A percentile compares a stretch with the other conserved stretches of the same genome.
Conservation (phyloP, 2,113 vertebrate species). For the Osmerus mordax region DNA sequence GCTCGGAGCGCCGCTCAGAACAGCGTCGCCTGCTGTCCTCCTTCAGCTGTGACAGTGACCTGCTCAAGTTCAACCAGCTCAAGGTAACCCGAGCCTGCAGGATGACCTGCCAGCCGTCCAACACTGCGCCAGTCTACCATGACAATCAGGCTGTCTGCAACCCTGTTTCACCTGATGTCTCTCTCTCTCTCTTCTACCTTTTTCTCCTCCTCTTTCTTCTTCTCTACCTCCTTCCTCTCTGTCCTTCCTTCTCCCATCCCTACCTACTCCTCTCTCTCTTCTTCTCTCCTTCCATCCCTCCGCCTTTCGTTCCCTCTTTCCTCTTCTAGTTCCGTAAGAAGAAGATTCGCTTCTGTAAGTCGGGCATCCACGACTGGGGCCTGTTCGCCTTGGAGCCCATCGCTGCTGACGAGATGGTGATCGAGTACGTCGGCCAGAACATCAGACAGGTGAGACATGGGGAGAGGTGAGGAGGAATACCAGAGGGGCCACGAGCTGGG, state of each 20-base stretch:
- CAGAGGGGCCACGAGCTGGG: not conserved
- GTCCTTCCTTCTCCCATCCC: too few species aligned
- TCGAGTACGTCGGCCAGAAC: constrained; percentile 97
- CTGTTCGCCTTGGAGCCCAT: constrained; percentile 98
- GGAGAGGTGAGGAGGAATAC: not conserved
- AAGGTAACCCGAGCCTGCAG: constrained; percentile 75
- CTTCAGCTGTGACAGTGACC: constrained; percentile 95
- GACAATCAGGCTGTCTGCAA: not conserved
- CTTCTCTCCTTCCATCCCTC: too few species aligned
- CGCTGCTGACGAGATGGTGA: constrained; percentile 98
- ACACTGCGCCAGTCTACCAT: not conserved
- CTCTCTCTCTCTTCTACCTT: too few species aligned
- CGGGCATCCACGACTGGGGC: constrained; percentile 98
- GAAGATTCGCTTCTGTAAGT: constrained; percentile 94
- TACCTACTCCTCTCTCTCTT: too few species aligned
- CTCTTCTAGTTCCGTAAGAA: constrained; percentile 92
- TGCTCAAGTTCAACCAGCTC: constrained; percentile 98
- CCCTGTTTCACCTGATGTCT: too few species aligned
- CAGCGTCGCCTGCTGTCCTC: constrained; percentile 91
- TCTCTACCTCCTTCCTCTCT: not conserved
- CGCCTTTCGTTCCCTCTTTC: too few species aligned
- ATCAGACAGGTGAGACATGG: constrained; percentile 87
- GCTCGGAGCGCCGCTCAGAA: constrained; percentile 92
- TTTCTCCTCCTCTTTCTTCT: not conserved
- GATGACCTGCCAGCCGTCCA: not conserved